Evolutionary conservation across 1,140 invertebrate genomes (phyloP).

Genomic region (Euwallacea fornicatus): DNA sequence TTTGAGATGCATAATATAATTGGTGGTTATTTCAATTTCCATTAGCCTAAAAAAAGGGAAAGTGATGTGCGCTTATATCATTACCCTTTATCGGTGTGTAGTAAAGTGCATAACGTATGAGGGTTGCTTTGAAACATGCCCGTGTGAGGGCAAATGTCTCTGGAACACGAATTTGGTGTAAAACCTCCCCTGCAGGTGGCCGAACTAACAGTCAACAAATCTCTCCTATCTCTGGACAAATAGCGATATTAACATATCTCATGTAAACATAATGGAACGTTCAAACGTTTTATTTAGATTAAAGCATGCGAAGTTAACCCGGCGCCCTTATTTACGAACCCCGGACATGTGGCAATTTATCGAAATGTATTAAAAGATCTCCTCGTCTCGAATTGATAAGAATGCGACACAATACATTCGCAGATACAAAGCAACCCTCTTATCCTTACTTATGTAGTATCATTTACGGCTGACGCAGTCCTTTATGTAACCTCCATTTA

Average conservation of each 20-base stretch:
- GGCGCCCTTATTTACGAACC: not conserved
- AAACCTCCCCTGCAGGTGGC: slow-evolving; percentile 19
- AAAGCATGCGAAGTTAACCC: slow-evolving; percentile 25
- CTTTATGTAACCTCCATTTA: slow-evolving; percentile 13
- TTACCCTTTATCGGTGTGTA: not conserved
- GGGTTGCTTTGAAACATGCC: not conserved
- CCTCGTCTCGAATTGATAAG: not conserved
- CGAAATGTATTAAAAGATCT: not conserved
- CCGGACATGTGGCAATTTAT: not conserved
- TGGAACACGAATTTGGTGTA: slow-evolving; percentile 28
- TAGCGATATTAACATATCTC: slow-evolving; percentile 35
- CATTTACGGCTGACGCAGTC: slow-evolving; percentile 1
- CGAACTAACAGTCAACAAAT: slow-evolving; percentile 30
- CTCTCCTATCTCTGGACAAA: slow-evolving; percentile 32
- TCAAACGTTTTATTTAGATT: slow-evolving; percentile 36
- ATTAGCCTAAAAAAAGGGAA: no score
- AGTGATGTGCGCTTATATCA: no score
- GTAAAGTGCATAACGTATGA: not conserved
- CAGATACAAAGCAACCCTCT: slow-evolving; percentile 3
- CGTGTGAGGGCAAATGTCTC: slow-evolving; percentile 14
- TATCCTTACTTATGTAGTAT: not conserved
- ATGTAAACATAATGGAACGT: slow-evolving; percentile 26
- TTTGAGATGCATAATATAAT: no score
- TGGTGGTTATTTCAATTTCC: no score
- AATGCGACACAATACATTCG: not conserved